Conservation (phyloP, 1,140 invertebrate genomes). For the Lucilia cuprina region DNA sequence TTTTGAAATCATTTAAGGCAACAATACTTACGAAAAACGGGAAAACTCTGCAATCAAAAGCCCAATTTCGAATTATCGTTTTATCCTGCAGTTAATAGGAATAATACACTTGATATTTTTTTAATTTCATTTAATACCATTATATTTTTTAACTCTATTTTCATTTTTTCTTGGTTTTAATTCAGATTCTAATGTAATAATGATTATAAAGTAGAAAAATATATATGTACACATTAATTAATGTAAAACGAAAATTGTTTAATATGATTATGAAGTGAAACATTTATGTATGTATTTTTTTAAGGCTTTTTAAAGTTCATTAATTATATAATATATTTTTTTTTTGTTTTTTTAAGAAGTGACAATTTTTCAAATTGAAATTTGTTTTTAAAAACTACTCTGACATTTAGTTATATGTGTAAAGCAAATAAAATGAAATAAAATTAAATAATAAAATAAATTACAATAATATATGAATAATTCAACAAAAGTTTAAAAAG, state of each 20-base stretch:
- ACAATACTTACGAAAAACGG: too few relatives aligned
- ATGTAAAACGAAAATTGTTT: not conserved
- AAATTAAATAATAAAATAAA: not conserved
- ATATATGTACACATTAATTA: conserved; percentile 13
- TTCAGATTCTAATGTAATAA: not conserved
- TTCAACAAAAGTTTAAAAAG: not conserved
- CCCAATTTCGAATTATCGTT: too few relatives aligned
- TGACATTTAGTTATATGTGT: not conserved
- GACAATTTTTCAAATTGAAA: not conserved
- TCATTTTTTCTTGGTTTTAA: not conserved
- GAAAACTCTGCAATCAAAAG: too few relatives aligned
- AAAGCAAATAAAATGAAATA: not conserved
- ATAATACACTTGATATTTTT: not conserved
- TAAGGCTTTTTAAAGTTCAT: not conserved
- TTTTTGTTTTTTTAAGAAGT: not conserved
- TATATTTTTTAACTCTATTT: not conserved
- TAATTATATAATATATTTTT: not conserved
- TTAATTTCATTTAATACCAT: conserved; percentile 1
- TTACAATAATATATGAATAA: not conserved
- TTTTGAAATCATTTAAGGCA: too few relatives aligned
- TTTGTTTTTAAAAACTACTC: not conserved
- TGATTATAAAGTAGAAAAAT: conserved; percentile 30
- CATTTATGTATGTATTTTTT: not conserved
- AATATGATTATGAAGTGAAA: not conserved
- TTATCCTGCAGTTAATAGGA: not conserved